Evolutionary conservation across 2,113 vertebrate genomes (phyloP), one percentile per base, ranked within the genome.

Genomic region (Hydropotes inermis): DNA sequence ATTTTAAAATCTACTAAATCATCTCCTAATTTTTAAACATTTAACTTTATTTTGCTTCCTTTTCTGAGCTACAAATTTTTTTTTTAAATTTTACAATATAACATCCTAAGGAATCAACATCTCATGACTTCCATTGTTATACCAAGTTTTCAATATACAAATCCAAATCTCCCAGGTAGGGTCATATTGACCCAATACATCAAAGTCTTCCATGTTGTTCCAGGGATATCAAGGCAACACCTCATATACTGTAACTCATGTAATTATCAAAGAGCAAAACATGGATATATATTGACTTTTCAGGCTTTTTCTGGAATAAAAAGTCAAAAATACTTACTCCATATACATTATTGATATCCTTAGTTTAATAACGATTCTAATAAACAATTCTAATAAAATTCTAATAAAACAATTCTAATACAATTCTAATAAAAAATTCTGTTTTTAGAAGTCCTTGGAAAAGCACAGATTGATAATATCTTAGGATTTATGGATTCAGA

Each of bases 21-120:
- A 54, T 91, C 45, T 90, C 27, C 36, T 83, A 54, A 70, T 88
- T 95, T 94, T 95, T 33, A 89, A 83, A 28, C 23, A 70, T 94
- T 96, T 58, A 47, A 27, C 60, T 95, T 97, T 82, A 86, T 84
- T 84, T 88, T 95, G 12, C 25, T 78, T 87, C 10, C 12, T 91
- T 81, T 95, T 81, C 36, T 94, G 74, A 96, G 54, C 25, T 90
- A 39, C 6, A 94, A 45, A n/a, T 19, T 61, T 39, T 89, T 11
- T 76, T 47, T 87, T 93, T 47, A 52, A 5, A 67, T 89, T 61
- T 96, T 85, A 64, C 17, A 45, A 55, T 61, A 6, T 84, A 74
- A 1, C 25, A 93, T 96, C 27, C 19, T 92, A 94, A 70, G 36
- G 89, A 10, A 3, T 54, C 79, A 78, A 14, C 2, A 15, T 92